Evolutionary conservation across 30 jellyfish, hydroid and myxozoan species (phyloP), one percentile per base, ranked within the genome.

Genomic region (Aurelia coerulea): DNA sequence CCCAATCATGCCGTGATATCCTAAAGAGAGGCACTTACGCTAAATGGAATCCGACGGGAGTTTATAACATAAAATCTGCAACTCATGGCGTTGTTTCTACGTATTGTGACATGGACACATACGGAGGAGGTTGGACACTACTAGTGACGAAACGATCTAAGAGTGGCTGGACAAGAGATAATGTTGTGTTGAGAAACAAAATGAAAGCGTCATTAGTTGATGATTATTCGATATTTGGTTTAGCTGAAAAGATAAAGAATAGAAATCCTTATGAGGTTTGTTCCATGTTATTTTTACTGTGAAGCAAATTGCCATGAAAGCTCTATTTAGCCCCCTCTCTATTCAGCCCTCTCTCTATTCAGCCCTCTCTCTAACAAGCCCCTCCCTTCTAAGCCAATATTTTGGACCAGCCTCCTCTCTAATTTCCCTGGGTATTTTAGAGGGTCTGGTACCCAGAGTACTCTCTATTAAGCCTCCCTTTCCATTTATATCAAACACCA

Each of bases 61-160:
- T 67, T 8, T 91, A 84, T 80, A 59, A 70, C n/a, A 76, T 91
- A 39, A 14, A 52, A 52, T 73, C 86, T 32, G 66, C 65, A 5
- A 23, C 77, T 4, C 81, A 74, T n/a, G 63, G 71, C 31, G 29
- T 63, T 62, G 96, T 91, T n/a, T 29, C 74, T 32, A 83, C 97
- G 6, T 62, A 58, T 41, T 91, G 97, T 69, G 90, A 91, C 68
- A 76, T 91, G 95, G 90, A 85, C 8, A 79, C 86, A 10, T 74
- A 68, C 62, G 96, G 96, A 18, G 97, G 97, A 13, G 97, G 97
- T 42, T 91, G 97, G 97, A 91, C 97, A 11, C 53, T 91, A 67
- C 32, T 86, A 46, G 74, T 82, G 14, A 91, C 88, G 51, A 35
- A 69, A 11, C 53, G 71, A 16, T 42, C 90, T 19, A 65, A 78